Base-by-base conservation (phyloP, 2,797 vertebrate genomes). In the Distichodus sexfasciatus region DNA sequence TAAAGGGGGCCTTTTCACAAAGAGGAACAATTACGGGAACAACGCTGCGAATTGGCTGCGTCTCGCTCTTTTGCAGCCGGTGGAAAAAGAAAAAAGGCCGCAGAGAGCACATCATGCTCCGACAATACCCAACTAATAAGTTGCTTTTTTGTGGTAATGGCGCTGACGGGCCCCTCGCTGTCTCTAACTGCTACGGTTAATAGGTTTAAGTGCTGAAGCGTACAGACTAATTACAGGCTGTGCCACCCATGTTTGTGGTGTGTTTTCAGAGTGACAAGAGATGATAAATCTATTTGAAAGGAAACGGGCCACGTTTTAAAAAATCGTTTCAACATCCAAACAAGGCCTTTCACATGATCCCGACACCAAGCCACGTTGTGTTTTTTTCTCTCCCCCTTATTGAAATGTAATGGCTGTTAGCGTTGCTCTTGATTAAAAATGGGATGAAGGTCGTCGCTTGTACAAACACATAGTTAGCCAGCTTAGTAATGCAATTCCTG, bases 141-240 rank as follows among this genome's bases (percentile, higher is more conserved):
- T 46, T 46, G 40, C n/a, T 63, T 62, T n/a, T n/a, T 26, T 44
- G 26, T 54, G 23, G 21, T 50, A 70, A 54, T 14, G n/a, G 53
- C 24, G 41, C 31, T 17, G 38, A 58, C 61, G 64, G 7, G 28
- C 5, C 50, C 36, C 21, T 58, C 55, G 24, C 60, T 35, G 54
- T 38, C 47, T 66, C 23, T 75, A 74, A 65, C 65, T 65, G 60
- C 63, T 72, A 53, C 76, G 40, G 73, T 67, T 86, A 87, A 86
- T 83, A 82, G 82, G 85, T 88, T 85, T 87, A 88, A 87, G 87
- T 86, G 83, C 81, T 82, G 78, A 70, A 83, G 82, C 82, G 63
- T 76, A 69, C 76, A 28, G 71, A 24, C 43, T 86, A 87, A 88
- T 89, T 84, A 87, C 77, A 83, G 69, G 73, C 74, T 79, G 66